These are phyloP conservation scores for Sebastes taczanowskii DNA, from an alignment of 2,797 vertebrate genomes.

Conservation along the genomic window DNA sequence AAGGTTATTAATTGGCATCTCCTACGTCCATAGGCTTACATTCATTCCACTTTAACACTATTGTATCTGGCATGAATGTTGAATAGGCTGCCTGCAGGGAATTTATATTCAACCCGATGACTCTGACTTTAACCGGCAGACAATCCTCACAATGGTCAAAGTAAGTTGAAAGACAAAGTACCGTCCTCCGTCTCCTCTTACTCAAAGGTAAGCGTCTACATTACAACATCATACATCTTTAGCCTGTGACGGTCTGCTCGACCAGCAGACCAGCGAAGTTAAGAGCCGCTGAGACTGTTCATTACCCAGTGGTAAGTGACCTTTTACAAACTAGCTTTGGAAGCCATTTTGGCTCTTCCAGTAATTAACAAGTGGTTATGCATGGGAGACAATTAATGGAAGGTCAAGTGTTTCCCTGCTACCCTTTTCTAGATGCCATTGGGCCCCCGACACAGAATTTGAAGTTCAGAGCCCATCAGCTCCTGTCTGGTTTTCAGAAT, in stretches of 20 bases:
- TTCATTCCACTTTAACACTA: conserved; percentile 47
- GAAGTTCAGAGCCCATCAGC: conserved; percentile 69
- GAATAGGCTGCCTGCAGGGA: conserved; percentile 44
- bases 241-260: conserved; percentile 26
- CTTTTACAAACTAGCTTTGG: conserved; percentile 77
- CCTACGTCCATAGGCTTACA: conserved; percentile 52
- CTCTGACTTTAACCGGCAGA: conserved; percentile 41
- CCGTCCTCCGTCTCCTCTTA: conserved; percentile 11
- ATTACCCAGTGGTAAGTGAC: conserved; percentile 75
- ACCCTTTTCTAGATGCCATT: conserved; percentile 72
- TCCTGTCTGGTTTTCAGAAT: conserved; percentile 49
- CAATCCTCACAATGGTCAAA: conserved; percentile 47
- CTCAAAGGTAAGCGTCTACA: conserved; percentile 30
- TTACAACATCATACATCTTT: conserved; percentile 41
- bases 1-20: conserved; percentile 77
- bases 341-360: conserved; percentile 75
- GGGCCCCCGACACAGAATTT: conserved; percentile 60
- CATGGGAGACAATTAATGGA: conserved; percentile 80
- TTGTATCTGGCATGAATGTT: conserved; percentile 55
- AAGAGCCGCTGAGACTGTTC: conserved; percentile 63
- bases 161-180: conserved; percentile 49
- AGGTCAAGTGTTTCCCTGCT: conserved; percentile 76
- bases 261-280: conserved; percentile 40
- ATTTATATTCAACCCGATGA: conserved; percentile 52
- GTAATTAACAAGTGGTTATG: conserved; percentile 83